Base-by-base conservation (phyloP, 2,888 invertebrate species). In the Druceiella hillmani region DNA sequence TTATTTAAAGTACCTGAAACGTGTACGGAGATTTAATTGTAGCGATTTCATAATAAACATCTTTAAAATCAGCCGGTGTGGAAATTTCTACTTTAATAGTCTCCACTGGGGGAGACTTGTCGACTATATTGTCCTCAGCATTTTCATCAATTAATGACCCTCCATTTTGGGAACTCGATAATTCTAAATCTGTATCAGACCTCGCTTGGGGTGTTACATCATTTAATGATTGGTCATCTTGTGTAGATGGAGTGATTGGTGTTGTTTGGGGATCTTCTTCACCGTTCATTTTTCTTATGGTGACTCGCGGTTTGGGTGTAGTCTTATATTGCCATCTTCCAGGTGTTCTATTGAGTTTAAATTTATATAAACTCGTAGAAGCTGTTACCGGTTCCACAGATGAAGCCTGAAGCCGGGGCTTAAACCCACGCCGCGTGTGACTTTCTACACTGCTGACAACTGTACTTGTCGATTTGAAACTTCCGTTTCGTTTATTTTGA, bases 311-410 rank as follows among this genome's bases (percentile, higher is more conserved):
- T 59, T 89, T 91, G 1, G 89, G 83, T 14, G 89, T 86, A 6
- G 90, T 88, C 65, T 89, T 90, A 62, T 90, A 91, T 52, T 89
- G 87, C 91, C 91, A 91, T 49, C 91, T 79, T 35, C 90, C 89
- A 31, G 84, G 87, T 9, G 87, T 75, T 29, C 89, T 75, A 55
- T 87, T 86, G 27, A 90, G 64, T 59, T 89, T 90, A 52, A 88
- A 83, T 63, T 87, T 87, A 56, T 85, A 86, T 40, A 85, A 65
- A 47, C 81, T 80, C 24, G 79, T 78, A 3, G 79, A 70, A 13
- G 70, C 58, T 34, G 65, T 58, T 14, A 61, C 64, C 53, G 71
- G 67, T 48, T 81, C 81, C 2, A 74, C 69, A 45, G 75, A 57
- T 40, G 74, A 58, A 44, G 74, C 59, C 57, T 78, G 75, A 38